Conservation (phyloP, 2,797 vertebrate species). For the Phrynocephalus forsythii region DNA sequence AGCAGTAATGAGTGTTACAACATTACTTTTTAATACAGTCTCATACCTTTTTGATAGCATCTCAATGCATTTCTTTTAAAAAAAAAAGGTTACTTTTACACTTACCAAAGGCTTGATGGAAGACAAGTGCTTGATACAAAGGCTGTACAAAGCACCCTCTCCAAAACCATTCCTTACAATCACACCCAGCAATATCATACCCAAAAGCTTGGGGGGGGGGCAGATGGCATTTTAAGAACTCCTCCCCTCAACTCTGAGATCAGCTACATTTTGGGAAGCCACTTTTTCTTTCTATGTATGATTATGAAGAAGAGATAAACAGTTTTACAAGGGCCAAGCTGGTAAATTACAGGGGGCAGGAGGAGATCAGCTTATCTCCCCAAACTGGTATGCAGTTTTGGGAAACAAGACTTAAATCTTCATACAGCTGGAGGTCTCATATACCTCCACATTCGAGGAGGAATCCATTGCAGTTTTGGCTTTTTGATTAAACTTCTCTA, state of each 20-base stretch:
- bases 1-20: constrained; percentile 22
- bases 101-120: background rate
- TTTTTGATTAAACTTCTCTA: too few species aligned
- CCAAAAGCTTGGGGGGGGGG: background rate
- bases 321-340: background rate
- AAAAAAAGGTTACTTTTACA: background rate
- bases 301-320: background rate
- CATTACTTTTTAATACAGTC: constrained; percentile 25
- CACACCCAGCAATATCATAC: background rate
- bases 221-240: background rate
- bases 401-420: too few species aligned
- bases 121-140: background rate
- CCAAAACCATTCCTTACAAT: background rate
- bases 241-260: background rate
- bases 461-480: too few species aligned
- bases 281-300: background rate
- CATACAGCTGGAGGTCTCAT: too few species aligned
- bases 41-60: constrained; percentile 13
- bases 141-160: constrained; percentile 9
- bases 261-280: background rate
- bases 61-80: constrained; percentile 14
- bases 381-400: too few species aligned
- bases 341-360: too few species aligned
- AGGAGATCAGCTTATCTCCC: too few species aligned
- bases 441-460: too few species aligned